phyloP scores from a whole-genome alignment of 2,797 vertebrate species.

The Geotrypetes seraphini region DNA sequence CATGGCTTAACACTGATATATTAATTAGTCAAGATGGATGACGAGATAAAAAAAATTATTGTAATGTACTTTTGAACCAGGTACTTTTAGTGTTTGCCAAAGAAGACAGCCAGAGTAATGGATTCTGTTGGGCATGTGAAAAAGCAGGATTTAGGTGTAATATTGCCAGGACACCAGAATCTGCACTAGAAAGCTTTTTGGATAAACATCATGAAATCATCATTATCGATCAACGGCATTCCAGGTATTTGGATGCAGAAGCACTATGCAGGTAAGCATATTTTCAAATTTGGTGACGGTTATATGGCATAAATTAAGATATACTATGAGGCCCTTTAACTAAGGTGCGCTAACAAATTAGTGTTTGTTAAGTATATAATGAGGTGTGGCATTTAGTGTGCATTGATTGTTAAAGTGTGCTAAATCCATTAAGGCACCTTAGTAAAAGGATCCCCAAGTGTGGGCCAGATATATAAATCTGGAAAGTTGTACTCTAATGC shows the following conservation, averaged over 20 bases:
- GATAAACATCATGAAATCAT: constrained; percentile 93
- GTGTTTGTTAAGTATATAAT: no score
- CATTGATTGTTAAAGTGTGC: no score
- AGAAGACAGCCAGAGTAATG: constrained; percentile 90
- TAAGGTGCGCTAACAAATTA: no score
- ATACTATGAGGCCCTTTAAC: no score
- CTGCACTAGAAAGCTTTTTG: constrained; percentile 79
- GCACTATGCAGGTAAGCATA: constrained; percentile 82
- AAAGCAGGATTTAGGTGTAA: constrained; percentile 83
- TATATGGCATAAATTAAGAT: neutral
- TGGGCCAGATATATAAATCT: no score
- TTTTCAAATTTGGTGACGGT: neutral
- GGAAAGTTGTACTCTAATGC: no score
- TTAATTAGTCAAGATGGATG: no score
- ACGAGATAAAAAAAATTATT: no score
- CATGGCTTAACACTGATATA: no score
- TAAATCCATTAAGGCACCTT: no score
- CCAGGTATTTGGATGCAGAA: constrained; percentile 86
- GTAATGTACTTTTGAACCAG: constrained; percentile 54
- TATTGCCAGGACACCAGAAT: constrained; percentile 72
- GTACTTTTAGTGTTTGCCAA: constrained; percentile 98
- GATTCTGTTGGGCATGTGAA: constrained; percentile 91
- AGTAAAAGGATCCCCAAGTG: no score
- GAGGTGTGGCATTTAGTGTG: no score
- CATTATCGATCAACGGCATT: constrained; percentile 92